Conservation (phyloP, 1,140 invertebrate genomes). For the Dolichoris vasculosae region DNA sequence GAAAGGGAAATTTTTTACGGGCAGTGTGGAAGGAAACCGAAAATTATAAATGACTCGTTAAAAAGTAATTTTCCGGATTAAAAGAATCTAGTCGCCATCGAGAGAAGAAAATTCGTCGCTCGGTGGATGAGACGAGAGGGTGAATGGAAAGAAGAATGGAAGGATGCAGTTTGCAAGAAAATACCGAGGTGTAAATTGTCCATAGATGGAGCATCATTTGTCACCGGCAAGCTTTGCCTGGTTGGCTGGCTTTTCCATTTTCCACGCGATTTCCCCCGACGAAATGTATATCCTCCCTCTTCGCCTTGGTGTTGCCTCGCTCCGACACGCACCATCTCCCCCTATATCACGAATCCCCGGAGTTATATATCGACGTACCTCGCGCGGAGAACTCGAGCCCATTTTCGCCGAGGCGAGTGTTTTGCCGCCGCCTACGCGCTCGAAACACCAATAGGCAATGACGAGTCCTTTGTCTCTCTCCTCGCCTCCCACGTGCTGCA, state of each 20-base stretch:
- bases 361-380: conserved; percentile 33
- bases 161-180: conserved; percentile 36
- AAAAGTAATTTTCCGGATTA: conserved; percentile 10
- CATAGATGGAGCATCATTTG: conserved; percentile 65
- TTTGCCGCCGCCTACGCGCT: background rate
- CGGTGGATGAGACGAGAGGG: too few species aligned
- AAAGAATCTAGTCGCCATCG: too few species aligned
- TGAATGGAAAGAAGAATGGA: background rate
- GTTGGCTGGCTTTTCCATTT: conserved; percentile 72
- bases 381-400: conserved; percentile 56
- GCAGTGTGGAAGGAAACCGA: too few species aligned
- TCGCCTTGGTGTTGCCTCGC: background rate
- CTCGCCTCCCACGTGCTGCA: background rate
- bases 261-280: conserved; percentile 71
- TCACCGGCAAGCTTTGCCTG: conserved; percentile 65
- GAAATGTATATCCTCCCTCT: conserved; percentile 45
- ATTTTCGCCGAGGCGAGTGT: conserved; percentile 61
- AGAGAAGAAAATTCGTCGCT: too few species aligned
- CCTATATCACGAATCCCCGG: conserved; percentile 6
- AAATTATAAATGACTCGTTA: too few species aligned
- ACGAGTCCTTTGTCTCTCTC: background rate
- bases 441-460: background rate
- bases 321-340: conserved; percentile 35
- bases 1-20: too few species aligned
- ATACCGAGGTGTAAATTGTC: conserved; percentile 49